Base-by-base conservation (phyloP, 2,888 invertebrate species). In the Oscheius sp. region DNA sequence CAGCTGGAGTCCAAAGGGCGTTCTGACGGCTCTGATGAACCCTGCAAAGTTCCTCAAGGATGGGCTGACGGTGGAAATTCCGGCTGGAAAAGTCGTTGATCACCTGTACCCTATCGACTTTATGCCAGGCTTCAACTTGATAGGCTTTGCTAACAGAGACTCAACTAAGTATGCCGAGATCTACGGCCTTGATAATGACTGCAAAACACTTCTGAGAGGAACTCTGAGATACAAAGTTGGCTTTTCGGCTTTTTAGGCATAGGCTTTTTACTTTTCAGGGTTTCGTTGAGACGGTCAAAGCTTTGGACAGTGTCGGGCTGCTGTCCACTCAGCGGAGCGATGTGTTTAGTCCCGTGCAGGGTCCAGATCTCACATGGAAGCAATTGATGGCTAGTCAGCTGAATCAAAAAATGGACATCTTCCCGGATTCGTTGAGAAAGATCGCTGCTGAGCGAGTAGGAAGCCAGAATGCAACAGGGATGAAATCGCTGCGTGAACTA, bases 111-210 rank as follows among this genome's bases (percentile, higher is more conserved):
- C 91, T 0, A 89, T 96, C 64, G 91, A 93, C 86, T 98, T 97
- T 88, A 89, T 99, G 65, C 97, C 97, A 0, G 73, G 78, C 25
- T 95, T 97, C 86, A 93, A 94, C 15, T 90, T 97, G 65, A 96
- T 97, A 89, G 96, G 96, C 0, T 96, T 93, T 86, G 95, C 97
- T 0, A 98, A 97, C 89, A 90, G 98, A 70, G 97, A 98, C 87
- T 96, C 96, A 66, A 93, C 93, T 0, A 90, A 91, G 42, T 98
- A 98, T 87, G 91, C 92, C 0, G 90, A 92, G 55, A 90, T 93
- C 0, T 98, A 99, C 87, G 94, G 94, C 2, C 92, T 98, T 70
- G 90, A 91, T 12, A 92, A 71, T 23, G 86, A 87, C 23, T 89
- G 94, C 0, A 91, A 92, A 71, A 97, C 97, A 0, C 90, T 98